A percentile compares a stretch with the other conserved stretches of the same genome.
Evolutionary conservation across 2,888 invertebrate genomes (phyloP).

Genomic region (Bellardia bayeri): DNA sequence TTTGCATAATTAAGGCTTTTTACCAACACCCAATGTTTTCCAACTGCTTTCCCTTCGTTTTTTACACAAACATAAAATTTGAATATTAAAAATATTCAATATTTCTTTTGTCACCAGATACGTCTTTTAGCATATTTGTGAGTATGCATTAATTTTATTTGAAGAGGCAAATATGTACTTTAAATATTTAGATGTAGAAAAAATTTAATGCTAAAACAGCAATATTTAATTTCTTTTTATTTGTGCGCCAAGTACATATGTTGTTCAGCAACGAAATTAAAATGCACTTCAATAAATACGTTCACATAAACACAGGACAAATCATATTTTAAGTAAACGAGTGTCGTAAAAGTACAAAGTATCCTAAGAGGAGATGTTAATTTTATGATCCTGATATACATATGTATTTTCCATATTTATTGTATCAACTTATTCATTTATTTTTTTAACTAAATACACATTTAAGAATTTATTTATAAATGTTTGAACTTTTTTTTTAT

Average conservation of each 20-base stretch:
- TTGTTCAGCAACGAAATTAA: constrained; percentile 44
- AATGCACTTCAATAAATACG: constrained; percentile 43
- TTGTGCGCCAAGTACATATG: not conserved
- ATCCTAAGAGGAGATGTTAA: not conserved
- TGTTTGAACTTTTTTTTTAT: no score
- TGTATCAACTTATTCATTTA: no score
- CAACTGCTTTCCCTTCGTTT: not conserved
- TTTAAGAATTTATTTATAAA: no score
- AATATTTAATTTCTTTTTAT: constrained; percentile 59
- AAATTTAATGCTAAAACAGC: constrained; percentile 57
- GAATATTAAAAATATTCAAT: constrained; percentile 31
- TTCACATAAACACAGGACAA: constrained; percentile 4
- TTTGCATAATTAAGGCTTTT: constrained; percentile 9
- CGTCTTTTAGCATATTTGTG: constrained; percentile 47
- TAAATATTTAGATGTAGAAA: constrained; percentile 17
- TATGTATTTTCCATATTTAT: no score
- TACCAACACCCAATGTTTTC: not conserved
- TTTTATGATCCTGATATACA: not conserved
- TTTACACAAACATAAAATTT: constrained; percentile 34
- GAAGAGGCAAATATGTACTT: constrained; percentile 51
- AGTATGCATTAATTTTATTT: constrained; percentile 68
- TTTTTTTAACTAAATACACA: no score
- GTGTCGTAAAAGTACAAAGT: not conserved
- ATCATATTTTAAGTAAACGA: constrained; percentile 2
- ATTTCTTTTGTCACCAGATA: constrained; percentile 53